Conservation (phyloP, 2,888 invertebrate genomes). For the Volucella zonaria region DNA sequence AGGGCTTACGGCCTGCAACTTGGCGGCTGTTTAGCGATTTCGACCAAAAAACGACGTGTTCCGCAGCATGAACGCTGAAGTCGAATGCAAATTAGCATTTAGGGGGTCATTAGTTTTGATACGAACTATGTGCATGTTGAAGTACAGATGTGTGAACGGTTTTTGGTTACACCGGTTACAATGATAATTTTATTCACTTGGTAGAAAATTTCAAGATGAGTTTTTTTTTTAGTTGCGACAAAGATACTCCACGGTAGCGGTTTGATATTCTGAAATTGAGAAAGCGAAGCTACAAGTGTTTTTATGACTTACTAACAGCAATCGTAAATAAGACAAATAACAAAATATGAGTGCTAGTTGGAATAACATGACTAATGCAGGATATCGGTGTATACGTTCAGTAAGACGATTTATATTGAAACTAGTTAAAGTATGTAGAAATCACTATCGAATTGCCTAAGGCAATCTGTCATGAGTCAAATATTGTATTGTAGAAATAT, state of each 20-base stretch:
- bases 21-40: conserved; percentile 46
- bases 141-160: conserved; percentile 63
- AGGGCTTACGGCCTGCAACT: conserved; percentile 21
- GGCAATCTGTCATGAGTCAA: too few relatives aligned
- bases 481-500: too few relatives aligned
- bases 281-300: background rate
- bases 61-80: conserved; percentile 68
- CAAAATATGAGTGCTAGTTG: too few relatives aligned
- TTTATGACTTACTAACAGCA: background rate
- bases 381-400: too few relatives aligned
- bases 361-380: too few relatives aligned
- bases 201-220: conserved; percentile 35
- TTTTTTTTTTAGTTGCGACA: conserved; percentile 33
- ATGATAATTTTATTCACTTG: conserved; percentile 51
- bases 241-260: background rate
- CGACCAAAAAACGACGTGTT: conserved; percentile 61
- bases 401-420: too few relatives aligned
- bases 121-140: conserved; percentile 49
- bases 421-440: too few relatives aligned
- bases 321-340: background rate
- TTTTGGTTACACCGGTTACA: conserved; percentile 29
- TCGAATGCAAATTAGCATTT: conserved; percentile 72
- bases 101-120: conserved; percentile 73
- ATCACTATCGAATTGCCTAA: too few relatives aligned
- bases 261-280: background rate